These are phyloP conservation scores for Lumbricus terrestris DNA, from an alignment of 2,888 invertebrate genomes.

Conservation along the genomic window DNA sequence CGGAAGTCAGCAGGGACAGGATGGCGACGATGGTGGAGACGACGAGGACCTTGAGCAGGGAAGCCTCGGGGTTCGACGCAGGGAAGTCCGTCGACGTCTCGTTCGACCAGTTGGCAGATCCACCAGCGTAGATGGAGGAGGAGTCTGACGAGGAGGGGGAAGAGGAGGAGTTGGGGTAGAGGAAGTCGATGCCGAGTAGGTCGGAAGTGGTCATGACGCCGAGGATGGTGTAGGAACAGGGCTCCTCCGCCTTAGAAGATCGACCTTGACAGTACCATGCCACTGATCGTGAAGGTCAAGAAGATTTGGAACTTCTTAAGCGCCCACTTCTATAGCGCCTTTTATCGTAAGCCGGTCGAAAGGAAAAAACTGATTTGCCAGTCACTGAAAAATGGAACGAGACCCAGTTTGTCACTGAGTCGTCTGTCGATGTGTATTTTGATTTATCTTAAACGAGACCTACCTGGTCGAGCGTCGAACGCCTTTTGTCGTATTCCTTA, in stretches of 20 bases:
- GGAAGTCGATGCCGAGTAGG: background rate
- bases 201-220: background rate
- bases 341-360: too few relatives aligned
- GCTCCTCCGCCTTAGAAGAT: too few relatives aligned
- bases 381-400: too few relatives aligned
- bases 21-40: conserved; percentile 46
- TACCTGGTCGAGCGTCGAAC: background rate
- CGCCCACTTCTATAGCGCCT: too few relatives aligned
- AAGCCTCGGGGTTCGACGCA: background rate
- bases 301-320: too few relatives aligned
- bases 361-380: too few relatives aligned
- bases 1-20: conserved; percentile 69
- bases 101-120: background rate
- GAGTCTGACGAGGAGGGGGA: too few relatives aligned
- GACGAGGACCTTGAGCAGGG: conserved; percentile 5
- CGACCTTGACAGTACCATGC: background rate
- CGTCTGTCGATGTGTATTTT: too few relatives aligned
- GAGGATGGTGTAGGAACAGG: background rate
- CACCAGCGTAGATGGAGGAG: too few relatives aligned
- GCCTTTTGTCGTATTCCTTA: background rate
- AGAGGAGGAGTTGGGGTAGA: background rate
- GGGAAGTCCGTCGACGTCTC: background rate
- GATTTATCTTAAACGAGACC: background rate
- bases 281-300: background rate
- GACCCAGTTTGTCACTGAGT: too few relatives aligned